phyloP scores from a whole-genome alignment of 2,888 invertebrate genomes.

The Frankliniella intonsa region DNA sequence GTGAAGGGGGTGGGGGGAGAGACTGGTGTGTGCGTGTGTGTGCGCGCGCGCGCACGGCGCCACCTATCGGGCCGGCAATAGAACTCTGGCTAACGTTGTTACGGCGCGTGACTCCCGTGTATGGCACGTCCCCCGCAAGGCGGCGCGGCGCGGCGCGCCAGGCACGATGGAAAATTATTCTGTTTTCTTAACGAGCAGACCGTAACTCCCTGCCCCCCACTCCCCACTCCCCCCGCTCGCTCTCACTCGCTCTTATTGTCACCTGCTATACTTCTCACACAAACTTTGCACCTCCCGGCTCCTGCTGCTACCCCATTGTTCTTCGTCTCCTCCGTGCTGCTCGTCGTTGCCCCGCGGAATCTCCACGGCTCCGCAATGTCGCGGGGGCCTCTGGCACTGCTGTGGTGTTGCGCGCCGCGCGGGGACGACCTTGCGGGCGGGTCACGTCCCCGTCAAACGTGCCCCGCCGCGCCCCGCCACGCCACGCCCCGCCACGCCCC shows the following conservation, averaged over 20 bases:
- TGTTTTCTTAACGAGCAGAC: not conserved
- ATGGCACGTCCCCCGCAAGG: too few relatives aligned
- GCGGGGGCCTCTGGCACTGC: too few relatives aligned
- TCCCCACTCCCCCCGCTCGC: too few relatives aligned
- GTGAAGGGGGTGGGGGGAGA: not conserved
- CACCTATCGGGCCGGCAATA: not conserved
- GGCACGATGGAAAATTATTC: not conserved
- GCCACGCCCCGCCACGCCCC: not conserved
- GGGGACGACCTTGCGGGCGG: not conserved
- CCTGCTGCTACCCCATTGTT: not conserved
- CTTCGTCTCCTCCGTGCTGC: not conserved
- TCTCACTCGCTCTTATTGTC: not conserved
- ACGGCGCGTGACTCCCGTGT: too few relatives aligned
- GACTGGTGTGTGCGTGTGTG: not conserved
- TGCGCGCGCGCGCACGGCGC: not conserved
- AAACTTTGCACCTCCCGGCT: not conserved
- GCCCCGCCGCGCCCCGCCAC: not conserved
- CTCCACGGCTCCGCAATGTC: too few relatives aligned
- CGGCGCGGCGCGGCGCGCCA: too few relatives aligned
- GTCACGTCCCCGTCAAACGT: conserved; percentile 22
- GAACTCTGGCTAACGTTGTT: too few relatives aligned
- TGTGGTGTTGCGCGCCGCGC: too few relatives aligned
- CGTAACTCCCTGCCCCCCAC: not conserved
- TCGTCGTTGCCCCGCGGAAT: not conserved
- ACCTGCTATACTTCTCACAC: not conserved